Evolutionary conservation across 2,888 invertebrate species (phyloP).

Genomic region (Amitus sp.): DNA sequence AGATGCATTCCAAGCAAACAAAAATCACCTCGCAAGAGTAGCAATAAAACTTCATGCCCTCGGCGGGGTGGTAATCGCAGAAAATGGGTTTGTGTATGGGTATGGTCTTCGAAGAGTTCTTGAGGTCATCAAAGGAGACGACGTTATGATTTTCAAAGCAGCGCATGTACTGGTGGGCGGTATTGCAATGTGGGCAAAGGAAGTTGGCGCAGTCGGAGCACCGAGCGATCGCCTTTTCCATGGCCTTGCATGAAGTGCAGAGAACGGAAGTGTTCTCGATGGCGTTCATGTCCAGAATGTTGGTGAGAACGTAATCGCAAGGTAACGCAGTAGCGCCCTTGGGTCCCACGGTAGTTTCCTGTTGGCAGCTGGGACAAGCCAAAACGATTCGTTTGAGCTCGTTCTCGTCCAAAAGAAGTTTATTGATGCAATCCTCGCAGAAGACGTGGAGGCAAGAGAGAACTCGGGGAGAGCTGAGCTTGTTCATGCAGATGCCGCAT

Average conservation of each 20-base stretch:
- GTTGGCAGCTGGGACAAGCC: conserved; percentile 82
- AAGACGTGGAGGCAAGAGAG: conserved; percentile 95
- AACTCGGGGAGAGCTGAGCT: conserved; percentile 19
- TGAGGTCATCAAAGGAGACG: conserved; percentile 87
- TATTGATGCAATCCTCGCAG: conserved; percentile 91
- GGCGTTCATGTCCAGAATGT: conserved; percentile 84
- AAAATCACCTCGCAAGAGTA: conserved; percentile 76
- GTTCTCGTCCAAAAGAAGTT: conserved; percentile 78
- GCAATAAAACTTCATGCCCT: conserved; percentile 89
- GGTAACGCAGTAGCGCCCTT: conserved; percentile 84
- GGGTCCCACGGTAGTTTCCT: conserved; percentile 82
- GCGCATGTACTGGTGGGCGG: conserved; percentile 95
- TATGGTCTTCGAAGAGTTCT: conserved; percentile 80
- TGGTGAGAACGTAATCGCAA: conserved; percentile 87
- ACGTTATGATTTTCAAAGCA: conserved; percentile 96
- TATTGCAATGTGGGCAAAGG: conserved; percentile 92
- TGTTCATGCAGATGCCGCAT: conserved; percentile 26
- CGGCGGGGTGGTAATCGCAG: conserved; percentile 83
- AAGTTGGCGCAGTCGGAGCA: conserved; percentile 96
- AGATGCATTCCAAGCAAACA: not conserved
- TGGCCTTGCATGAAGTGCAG: conserved; percentile 95
- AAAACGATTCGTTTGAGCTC: conserved; percentile 73
- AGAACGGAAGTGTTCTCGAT: conserved; percentile 75
- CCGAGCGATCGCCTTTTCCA: conserved; percentile 92
- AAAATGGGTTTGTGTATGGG: conserved; percentile 91